Evolutionary conservation across 2,888 invertebrate genomes (phyloP).

Genomic region (Gryllus longicercus): DNA sequence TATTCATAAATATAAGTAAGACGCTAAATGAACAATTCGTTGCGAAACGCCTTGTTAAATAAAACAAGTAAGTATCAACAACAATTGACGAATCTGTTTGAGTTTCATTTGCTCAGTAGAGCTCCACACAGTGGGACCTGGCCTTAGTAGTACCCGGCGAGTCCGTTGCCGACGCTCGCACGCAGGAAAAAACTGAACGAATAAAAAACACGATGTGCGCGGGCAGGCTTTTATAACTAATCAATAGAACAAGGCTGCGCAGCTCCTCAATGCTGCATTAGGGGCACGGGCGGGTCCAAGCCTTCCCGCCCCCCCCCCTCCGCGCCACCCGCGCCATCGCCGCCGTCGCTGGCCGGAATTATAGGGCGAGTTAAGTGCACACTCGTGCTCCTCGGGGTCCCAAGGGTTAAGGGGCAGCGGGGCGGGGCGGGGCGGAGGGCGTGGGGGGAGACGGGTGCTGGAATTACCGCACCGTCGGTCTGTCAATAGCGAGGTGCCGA

Average conservation of each 20-base stretch:
- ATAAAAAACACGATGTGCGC: not conserved
- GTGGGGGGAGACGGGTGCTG: not conserved
- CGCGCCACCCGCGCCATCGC: not conserved
- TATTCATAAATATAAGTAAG: no score
- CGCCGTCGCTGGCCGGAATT: not conserved
- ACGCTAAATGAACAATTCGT: no score
- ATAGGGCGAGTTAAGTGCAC: conserved; percentile 17
- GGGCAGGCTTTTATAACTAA: conserved; percentile 17
- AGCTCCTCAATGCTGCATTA: conserved; percentile 12
- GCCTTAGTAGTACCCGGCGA: not conserved
- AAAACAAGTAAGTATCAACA: no score
- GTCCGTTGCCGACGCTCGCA: not conserved
- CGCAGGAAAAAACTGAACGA: not conserved
- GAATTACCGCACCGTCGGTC: not conserved
- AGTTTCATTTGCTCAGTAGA: no score
- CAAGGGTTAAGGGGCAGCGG: not conserved
- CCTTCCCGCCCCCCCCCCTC: not conserved
- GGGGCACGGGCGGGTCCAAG: not conserved
- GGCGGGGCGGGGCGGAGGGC: not conserved
- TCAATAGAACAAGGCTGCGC: conserved; percentile 5
- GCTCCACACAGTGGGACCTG: no score
- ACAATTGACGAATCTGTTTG: no score
- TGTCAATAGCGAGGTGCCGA: conserved; percentile 10
- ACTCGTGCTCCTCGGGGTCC: conserved; percentile 1
- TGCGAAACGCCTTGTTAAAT: no score